Conservation (phyloP, 2,797 vertebrate genomes). For the Sebastes iracundus region DNA sequence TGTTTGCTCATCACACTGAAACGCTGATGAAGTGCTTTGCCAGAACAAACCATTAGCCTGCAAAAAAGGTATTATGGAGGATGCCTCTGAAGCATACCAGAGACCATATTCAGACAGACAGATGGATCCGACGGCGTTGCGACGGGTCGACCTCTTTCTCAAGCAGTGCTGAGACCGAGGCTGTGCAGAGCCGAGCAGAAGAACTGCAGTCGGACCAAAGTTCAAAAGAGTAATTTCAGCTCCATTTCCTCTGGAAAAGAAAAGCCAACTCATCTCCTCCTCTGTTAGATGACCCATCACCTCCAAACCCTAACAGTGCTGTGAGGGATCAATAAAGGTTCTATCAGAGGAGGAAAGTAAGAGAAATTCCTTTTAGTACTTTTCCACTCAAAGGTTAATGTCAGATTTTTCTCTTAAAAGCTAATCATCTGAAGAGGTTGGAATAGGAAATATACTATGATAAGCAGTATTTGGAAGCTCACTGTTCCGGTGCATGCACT, state of each 20-base stretch:
- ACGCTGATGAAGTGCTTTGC: background rate
- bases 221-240: conserved; percentile 63
- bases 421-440: background rate
- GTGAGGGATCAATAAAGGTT: conserved; percentile 48
- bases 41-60: background rate
- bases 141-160: background rate
- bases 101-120: background rate
- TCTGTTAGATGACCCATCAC: conserved; percentile 31
- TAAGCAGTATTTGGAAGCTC: conserved; percentile 20
- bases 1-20: background rate
- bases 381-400: conserved; percentile 1
- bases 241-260: conserved; percentile 54
- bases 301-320: conserved; percentile 29
- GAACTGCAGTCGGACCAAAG: conserved; percentile 13
- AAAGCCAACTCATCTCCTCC: conserved; percentile 43
- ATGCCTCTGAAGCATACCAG: background rate
- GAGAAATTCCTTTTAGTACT: background rate
- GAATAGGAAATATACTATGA: conserved; percentile 14
- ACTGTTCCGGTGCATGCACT: background rate
- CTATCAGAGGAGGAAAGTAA: background rate
- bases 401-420: background rate
- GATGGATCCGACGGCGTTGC: background rate
- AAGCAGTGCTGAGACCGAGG: background rate
- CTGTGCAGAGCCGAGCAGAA: conserved; percentile 6
- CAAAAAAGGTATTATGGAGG: background rate